A percentile compares a stretch with the other conserved stretches of the same genome.
Conservation (phyloP, 2,888 invertebrate species). For the Malachius bipustulatus region DNA sequence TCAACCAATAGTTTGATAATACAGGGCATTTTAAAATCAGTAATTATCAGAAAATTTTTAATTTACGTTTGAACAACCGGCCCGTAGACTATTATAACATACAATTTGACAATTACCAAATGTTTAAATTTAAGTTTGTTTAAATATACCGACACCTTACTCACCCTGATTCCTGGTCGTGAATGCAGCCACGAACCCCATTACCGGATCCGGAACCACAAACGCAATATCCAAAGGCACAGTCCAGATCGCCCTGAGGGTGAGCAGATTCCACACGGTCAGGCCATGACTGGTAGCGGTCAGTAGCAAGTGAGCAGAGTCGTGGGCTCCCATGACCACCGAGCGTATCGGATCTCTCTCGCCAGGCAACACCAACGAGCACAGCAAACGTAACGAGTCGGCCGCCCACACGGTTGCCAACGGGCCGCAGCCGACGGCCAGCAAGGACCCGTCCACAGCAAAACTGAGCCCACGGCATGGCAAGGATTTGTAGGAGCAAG, state of each 20-base stretch:
- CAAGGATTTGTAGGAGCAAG: conserved; percentile 49
- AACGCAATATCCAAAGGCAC: conserved; percentile 42
- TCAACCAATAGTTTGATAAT: too few species aligned
- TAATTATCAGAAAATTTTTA: too few species aligned
- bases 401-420: conserved; percentile 60
- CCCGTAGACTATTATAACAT: too few species aligned
- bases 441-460: conserved; percentile 62
- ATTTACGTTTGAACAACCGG: too few species aligned
- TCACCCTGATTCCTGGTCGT: conserved; percentile 52
- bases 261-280: conserved; percentile 61
- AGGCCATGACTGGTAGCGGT: conserved; percentile 45
- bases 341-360: conserved; percentile 32
- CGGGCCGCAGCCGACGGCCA: conserved; percentile 56
- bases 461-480: conserved; percentile 49
- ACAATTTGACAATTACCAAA: too few species aligned
- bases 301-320: conserved; percentile 47
- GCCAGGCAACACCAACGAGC: conserved; percentile 38
- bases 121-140: too few species aligned
- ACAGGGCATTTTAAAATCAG: too few species aligned
- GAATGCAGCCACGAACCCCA: conserved; percentile 56
- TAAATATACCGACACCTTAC: conserved; percentile 23
- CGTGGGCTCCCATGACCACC: conserved; percentile 46
- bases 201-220: conserved; percentile 48
- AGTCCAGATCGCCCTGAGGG: conserved; percentile 56
- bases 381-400: conserved; percentile 44